Evolutionary conservation across 2,888 invertebrate genomes (phyloP).

Genomic region (Eupithecia dodoneata): DNA sequence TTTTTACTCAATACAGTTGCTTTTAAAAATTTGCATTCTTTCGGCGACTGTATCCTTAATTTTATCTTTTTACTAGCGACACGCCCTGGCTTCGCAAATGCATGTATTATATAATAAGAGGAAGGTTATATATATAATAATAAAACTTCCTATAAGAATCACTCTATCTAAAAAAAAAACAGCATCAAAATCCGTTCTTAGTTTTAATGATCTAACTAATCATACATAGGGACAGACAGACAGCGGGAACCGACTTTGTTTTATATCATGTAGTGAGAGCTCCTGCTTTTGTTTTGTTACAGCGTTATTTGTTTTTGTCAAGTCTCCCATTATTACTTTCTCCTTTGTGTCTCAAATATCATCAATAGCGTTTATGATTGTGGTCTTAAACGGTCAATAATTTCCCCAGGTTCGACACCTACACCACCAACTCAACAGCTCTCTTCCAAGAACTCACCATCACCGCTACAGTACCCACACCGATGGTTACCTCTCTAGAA

Average conservation of each 20-base stretch:
- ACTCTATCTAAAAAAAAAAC: too few relatives aligned
- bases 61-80: not conserved
- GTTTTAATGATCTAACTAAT: too few relatives aligned
- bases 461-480: conserved; percentile 69
- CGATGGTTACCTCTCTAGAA: conserved; percentile 52
- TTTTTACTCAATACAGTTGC: too few relatives aligned
- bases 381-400: not conserved
- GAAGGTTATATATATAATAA: too few relatives aligned
- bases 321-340: not conserved
- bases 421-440: conserved; percentile 65
- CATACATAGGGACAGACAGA: too few relatives aligned
- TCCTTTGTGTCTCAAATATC: not conserved
- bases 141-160: too few relatives aligned
- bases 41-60: not conserved
- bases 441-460: conserved; percentile 77
- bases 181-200: too few relatives aligned
- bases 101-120: too few relatives aligned
- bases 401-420: conserved; percentile 71
- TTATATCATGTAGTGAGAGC: too few relatives aligned
- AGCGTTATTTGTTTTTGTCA: not conserved
- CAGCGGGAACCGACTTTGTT: too few relatives aligned
- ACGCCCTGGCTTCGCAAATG: too few relatives aligned
- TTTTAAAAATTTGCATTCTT: not conserved
- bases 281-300: not conserved
- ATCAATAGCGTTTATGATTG: not conserved